A percentile compares a stretch with the other conserved stretches of the same genome.
Conservation (phyloP, 2,113 vertebrate species). For the Stomatorhinus ivindoensis region DNA sequence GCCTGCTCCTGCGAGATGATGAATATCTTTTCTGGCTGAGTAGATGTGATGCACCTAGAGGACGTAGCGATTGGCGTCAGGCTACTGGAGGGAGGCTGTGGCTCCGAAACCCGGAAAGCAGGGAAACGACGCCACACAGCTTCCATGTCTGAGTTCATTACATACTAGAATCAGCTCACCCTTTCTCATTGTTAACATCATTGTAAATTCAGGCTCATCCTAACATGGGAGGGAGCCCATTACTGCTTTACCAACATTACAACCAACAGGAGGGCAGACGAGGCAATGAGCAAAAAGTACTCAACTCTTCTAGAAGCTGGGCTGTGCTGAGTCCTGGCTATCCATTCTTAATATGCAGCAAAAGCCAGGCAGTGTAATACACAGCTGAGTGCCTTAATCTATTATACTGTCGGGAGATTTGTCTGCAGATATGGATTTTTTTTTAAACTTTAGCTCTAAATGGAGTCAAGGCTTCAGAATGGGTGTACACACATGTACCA, state of each 20-base stretch:
- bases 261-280: neutral
- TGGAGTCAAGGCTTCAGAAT: slow-evolving; percentile 8
- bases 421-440: slow-evolving; percentile 17
- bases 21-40: slow-evolving; percentile 57
- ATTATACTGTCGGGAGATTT: slow-evolving; percentile 21
- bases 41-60: slow-evolving; percentile 34
- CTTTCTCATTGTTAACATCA: neutral
- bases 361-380: slow-evolving; percentile 11
- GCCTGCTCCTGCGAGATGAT: slow-evolving; percentile 47
- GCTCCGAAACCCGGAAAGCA: slow-evolving; percentile 25
- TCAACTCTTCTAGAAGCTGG: neutral
- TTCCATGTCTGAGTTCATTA: neutral
- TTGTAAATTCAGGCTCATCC: neutral
- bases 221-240: neutral
- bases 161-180: neutral
- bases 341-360: neutral
- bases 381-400: slow-evolving; percentile 17
- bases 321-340: neutral
- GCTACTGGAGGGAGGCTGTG: slow-evolving; percentile 36
- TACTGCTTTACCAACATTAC: neutral
- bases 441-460: slow-evolving; percentile 8
- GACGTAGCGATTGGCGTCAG: slow-evolving; percentile 49
- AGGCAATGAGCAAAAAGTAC: neutral
- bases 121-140: neutral
- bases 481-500: slow-evolving; percentile 10